Conservation (phyloP, 1,140 invertebrate genomes). For the Manduca sexta region DNA sequence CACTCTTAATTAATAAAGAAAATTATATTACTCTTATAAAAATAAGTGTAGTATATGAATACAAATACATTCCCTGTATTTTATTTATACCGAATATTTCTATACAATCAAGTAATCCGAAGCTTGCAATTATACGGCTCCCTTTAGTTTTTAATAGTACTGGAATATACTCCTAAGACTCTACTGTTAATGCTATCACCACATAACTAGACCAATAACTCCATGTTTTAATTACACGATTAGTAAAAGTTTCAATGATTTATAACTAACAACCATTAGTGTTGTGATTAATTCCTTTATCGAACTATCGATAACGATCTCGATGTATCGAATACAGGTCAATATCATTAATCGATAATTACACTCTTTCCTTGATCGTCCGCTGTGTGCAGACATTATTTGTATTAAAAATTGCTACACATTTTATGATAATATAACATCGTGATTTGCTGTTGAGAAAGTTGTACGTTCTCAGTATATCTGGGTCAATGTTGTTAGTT, state of each 20-base stretch:
- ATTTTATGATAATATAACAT: constrained; percentile 18
- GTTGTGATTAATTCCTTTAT: not conserved
- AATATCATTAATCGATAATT: constrained; percentile 28
- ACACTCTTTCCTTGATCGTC: constrained; percentile 26
- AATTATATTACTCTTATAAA: too few species aligned
- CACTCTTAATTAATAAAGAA: too few species aligned
- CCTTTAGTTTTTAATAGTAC: too few species aligned
- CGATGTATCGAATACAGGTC: constrained; percentile 20
- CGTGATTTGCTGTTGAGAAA: constrained; percentile 13
- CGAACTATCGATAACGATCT: constrained; percentile 4
- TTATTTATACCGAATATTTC: too few species aligned
- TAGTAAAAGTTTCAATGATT: not conserved
- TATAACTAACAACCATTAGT: not conserved
- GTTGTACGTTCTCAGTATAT: constrained; percentile 9
- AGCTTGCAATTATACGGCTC: too few species aligned
- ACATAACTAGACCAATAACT: not conserved
- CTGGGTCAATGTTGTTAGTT: constrained; percentile 15
- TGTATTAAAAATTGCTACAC: constrained; percentile 21
- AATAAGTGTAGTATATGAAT: too few species aligned
- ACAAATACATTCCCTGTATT: too few species aligned
- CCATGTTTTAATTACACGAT: not conserved
- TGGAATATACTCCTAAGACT: too few species aligned
- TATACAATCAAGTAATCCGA: too few species aligned
- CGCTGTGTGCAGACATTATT: constrained; percentile 24
- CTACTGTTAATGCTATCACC: too few species aligned